Percentiles rank a stretch among this genome's conserved stretches.
Conservation (phyloP, 2,113 vertebrate species). For the Pitta sordida region DNA sequence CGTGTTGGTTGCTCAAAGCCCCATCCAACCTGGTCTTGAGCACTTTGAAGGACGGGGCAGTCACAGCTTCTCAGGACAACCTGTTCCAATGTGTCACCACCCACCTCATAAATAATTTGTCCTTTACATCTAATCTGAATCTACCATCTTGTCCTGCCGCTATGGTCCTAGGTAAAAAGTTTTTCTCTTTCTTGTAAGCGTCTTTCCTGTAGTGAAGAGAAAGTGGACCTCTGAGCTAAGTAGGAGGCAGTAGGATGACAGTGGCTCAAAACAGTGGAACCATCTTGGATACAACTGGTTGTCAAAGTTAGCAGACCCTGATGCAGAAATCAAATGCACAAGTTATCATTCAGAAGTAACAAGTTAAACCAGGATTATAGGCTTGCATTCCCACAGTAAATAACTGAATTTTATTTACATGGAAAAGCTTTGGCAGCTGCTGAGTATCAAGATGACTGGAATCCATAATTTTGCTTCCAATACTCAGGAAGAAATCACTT, state of each 20-base stretch:
- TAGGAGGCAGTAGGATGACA: neutral
- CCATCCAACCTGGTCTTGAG: neutral
- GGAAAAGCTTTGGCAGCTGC: neutral
- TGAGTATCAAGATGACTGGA: neutral
- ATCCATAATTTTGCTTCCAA: neutral
- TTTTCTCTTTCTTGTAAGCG: neutral
- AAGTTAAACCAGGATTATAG: neutral
- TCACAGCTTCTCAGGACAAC: neutral
- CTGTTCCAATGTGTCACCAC: neutral
- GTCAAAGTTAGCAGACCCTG: neutral
- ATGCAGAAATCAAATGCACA: neutral
- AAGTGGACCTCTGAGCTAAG: neutral
- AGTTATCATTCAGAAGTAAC: neutral
- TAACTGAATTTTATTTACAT: neutral
- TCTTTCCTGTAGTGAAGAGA: neutral
- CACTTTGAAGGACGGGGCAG: neutral
- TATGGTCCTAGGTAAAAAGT: neutral
- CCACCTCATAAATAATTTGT: neutral
- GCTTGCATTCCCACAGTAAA: neutral
- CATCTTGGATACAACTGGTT: neutral
- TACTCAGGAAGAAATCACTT: neutral
- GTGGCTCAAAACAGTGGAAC: neutral
- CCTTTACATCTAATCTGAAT: neutral
- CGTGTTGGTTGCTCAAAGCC: neutral
- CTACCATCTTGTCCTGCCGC: neutral